These are phyloP conservation scores for Abrostola triplasia DNA, from an alignment of 2,888 invertebrate genomes.

Conservation along the genomic window DNA sequence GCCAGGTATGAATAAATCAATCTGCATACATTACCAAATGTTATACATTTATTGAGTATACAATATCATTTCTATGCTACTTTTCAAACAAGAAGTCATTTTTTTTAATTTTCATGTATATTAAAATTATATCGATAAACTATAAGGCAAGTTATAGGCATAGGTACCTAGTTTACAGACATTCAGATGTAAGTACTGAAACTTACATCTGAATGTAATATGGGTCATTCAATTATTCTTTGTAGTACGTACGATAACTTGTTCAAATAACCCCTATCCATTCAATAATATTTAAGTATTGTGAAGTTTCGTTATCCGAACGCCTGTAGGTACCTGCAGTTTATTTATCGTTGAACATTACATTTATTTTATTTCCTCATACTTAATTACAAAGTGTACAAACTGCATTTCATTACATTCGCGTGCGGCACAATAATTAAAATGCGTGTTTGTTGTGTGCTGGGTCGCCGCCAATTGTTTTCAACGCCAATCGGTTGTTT, in stretches of 20 bases:
- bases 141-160: no score
- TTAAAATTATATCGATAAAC: no score
- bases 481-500: conserved; percentile 70
- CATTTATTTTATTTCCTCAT: conserved; percentile 22
- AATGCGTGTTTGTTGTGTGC: conserved; percentile 65
- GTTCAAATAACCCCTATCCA: no score
- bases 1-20: conserved; percentile 78
- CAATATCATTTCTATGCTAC: neutral
- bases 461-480: conserved; percentile 68
- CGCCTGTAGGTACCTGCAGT: neutral
- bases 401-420: conserved; percentile 42
- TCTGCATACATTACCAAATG: conserved; percentile 61
- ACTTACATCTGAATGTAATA: no score
- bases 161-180: no score
- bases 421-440: conserved; percentile 57
- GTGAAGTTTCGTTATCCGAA: neutral
- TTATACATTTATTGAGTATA: neutral
- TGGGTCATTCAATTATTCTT: no score
- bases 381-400: conserved; percentile 38
- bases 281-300: neutral
- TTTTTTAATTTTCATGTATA: no score
- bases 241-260: neutral
- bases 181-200: no score
- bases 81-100: no score
- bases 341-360: conserved; percentile 13